phyloP scores from a whole-genome alignment of 2,888 invertebrate genomes.

The Caenorhabditis sulstoni region DNA sequence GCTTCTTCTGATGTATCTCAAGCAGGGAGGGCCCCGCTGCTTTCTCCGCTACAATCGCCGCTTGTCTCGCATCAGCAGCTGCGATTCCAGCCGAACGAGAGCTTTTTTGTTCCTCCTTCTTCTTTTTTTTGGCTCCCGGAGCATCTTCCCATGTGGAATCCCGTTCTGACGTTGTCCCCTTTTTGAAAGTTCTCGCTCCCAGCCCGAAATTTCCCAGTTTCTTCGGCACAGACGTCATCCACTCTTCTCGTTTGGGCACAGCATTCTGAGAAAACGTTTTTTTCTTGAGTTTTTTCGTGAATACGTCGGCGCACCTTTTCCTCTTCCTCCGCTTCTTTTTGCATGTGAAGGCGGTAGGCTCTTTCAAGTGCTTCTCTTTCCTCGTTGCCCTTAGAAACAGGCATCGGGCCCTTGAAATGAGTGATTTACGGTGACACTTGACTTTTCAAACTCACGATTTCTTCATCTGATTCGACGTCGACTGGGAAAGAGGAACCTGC shows the following conservation, averaged over 20 bases:
- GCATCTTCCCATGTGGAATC: slow-evolving; percentile 57
- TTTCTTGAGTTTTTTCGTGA: background rate
- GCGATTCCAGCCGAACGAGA: slow-evolving; percentile 29
- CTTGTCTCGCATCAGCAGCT: slow-evolving; percentile 45
- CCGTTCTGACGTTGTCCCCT: slow-evolving; percentile 37
- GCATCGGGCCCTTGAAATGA: slow-evolving; percentile 56
- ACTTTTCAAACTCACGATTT: slow-evolving; percentile 41
- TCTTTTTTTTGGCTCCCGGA: slow-evolving; percentile 54
- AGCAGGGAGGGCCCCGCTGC: slow-evolving; percentile 39
- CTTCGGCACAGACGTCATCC: slow-evolving; percentile 74
- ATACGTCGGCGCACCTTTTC: slow-evolving; percentile 29
- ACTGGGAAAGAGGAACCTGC: slow-evolving; percentile 40
- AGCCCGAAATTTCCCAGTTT: slow-evolving; percentile 70
- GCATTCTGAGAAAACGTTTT: slow-evolving; percentile 27
- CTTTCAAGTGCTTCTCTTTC: slow-evolving; percentile 40
- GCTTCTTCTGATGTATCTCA: slow-evolving; percentile 48
- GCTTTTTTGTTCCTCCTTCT: slow-evolving; percentile 23
- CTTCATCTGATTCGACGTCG: slow-evolving; percentile 57
- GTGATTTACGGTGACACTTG: slow-evolving; percentile 6
- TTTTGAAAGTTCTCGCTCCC: slow-evolving; percentile 69
- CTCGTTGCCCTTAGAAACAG: slow-evolving; percentile 43
- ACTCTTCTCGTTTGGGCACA: slow-evolving; percentile 69
- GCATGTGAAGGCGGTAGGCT: slow-evolving; percentile 40
- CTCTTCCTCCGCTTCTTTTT: slow-evolving; percentile 55
- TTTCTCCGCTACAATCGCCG: slow-evolving; percentile 40